Evolutionary conservation across 2,888 invertebrate genomes (phyloP).

Genomic region (Drepanosiphum platanoidis): DNA sequence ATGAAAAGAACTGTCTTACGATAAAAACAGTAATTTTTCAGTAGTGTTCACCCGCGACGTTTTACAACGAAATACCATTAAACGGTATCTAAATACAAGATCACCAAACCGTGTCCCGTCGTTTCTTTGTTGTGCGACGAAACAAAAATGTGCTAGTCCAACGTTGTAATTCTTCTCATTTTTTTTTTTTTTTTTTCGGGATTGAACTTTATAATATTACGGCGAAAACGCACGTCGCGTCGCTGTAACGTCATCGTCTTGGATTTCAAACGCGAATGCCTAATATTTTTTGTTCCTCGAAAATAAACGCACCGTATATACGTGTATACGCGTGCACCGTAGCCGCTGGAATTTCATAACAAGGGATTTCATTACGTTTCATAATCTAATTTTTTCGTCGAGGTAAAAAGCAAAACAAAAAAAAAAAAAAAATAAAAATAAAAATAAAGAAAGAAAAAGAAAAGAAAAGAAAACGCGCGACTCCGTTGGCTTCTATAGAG

Average conservation of each 20-base stretch:
- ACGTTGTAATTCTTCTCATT: neutral
- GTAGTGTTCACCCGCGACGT: neutral
- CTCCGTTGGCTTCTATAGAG: conserved; percentile 2
- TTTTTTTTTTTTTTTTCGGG: neutral
- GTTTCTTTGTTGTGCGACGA: conserved; percentile 6
- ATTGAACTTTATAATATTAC: neutral
- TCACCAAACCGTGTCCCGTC: neutral
- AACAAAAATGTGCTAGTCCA: neutral
- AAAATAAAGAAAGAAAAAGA: too few species aligned
- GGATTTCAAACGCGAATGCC: neutral
- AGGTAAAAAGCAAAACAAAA: conserved; percentile 21
- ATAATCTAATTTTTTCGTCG: conserved; percentile 37
- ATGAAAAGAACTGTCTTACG: neutral
- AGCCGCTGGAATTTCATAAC: neutral
- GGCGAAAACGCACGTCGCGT: neutral
- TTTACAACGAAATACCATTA: conserved; percentile 24
- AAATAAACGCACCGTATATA: neutral
- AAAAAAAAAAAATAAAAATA: too few species aligned
- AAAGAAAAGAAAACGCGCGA: too few species aligned
- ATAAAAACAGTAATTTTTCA: conserved; percentile 38
- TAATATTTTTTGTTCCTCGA: neutral
- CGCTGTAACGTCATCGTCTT: neutral
- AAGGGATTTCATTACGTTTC: conserved; percentile 25
- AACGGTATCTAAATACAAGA: conserved; percentile 11
- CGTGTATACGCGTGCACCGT: neutral